Evolutionary conservation across 2,113 vertebrate species (phyloP), one percentile per base, ranked within the genome.

Genomic region (Paracyprichromis sp.): DNA sequence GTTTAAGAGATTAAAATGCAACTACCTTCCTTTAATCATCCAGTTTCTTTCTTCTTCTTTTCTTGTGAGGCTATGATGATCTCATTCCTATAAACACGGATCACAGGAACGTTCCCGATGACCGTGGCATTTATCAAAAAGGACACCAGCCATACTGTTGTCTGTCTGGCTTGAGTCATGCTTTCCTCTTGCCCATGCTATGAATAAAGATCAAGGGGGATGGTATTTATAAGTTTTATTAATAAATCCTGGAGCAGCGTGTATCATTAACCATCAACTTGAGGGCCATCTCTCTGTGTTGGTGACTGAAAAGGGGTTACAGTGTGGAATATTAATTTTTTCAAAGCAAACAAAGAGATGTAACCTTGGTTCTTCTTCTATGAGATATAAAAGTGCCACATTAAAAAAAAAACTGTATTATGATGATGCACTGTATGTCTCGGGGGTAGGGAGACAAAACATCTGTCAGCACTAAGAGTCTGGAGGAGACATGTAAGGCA

Each of bases 121-220:
- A 87, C 54, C 8, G n/a, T 61, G 54, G 13, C 71, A 53, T 89
- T 83, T 57, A 89, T 90, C 83, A 88, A 84, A 61, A 81, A 6
- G 53, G 57, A 86, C 29, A 50, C 31, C 4, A 45, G 84, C 47
- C 52, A 80, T 63, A 57, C 53, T 69, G 73, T 84, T 43, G 52
- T 66, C 83, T 40, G 26, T 82, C 31, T 19, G 38, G 47, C 5
- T 83, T 69, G 50, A 81, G n/a, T 88, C 71, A 80, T 57, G 71
- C 52, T 7, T 36, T 63, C 11, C 52, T 80, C 24, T 81, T 34
- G 50, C 34, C 40, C 40, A 78, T 29, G 13, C 9, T n/a, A 82
- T 92, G 84, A 88, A 90, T 90, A 87, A 87, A 88, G 86, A 91
- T 86, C n/a, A 78, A 85, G 6, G 61, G 9, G 26, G 31, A 4